A percentile compares a stretch with the other conserved stretches of the same genome.
Conservation (phyloP, 2,888 invertebrate genomes). For the Dione vanillae region DNA sequence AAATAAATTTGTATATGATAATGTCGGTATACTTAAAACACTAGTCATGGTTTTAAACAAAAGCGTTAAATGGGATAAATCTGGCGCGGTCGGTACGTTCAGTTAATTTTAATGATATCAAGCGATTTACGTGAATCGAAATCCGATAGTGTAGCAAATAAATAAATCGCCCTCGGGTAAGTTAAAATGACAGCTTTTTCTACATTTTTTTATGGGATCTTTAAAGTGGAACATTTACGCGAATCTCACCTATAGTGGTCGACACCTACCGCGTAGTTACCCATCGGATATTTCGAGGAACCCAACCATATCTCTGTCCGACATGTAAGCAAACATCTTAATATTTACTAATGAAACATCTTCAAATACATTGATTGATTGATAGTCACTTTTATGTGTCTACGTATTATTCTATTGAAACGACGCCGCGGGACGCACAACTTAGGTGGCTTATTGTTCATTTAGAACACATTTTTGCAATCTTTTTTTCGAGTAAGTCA, state of each 20-base stretch:
- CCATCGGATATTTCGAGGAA: conserved; percentile 70
- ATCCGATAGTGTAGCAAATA: not conserved
- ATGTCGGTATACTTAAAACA: not conserved
- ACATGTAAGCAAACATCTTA: conserved; percentile 84
- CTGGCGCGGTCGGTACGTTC: not conserved
- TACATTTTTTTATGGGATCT: not conserved
- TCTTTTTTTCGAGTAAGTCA: conserved; percentile 65
- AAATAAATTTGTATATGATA: not conserved
- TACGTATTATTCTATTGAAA: conserved; percentile 79
- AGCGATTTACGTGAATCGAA: not conserved
- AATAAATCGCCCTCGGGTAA: not conserved
- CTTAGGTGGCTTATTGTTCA: conserved; percentile 81
- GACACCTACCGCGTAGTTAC: conserved; percentile 65
- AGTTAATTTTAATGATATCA: not conserved
- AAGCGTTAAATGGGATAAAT: not conserved
- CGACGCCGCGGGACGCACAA: conserved; percentile 75
- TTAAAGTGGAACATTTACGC: conserved; percentile 46
- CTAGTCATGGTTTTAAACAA: not conserved
- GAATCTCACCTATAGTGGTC: conserved; percentile 66
- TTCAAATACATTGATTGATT: conserved; percentile 82
- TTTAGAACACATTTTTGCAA: conserved; percentile 64
- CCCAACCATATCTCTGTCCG: conserved; percentile 68
- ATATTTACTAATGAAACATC: conserved; percentile 84
- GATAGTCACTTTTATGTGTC: conserved; percentile 73
- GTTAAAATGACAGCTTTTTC: not conserved